Base-by-base conservation (phyloP, 1,140 invertebrate genomes). In the Chrysopa pallens region DNA sequence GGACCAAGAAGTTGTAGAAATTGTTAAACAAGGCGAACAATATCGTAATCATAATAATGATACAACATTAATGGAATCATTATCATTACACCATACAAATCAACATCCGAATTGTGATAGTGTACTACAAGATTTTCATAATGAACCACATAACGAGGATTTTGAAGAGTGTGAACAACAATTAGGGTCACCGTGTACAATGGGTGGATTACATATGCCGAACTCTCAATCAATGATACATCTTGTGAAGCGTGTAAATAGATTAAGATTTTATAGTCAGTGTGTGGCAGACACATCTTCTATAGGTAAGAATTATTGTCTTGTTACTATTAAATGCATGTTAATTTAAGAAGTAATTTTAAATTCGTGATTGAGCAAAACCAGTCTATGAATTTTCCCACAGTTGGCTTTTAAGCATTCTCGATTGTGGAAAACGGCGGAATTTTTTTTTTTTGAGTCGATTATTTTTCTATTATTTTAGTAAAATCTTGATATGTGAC, bases 121-220 rank as follows among this genome's bases (percentile, higher is more conserved):
- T 39, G 45, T 49, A 31, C 36, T 46, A 17, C 45, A 47, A 39
- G 44, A 41, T 39, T 42, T 29, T 17, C 44, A 41, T 35, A 23
- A 23, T 23, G 36, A 42, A 15, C 38, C 38, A 29, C 42, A 56
- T 39, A 50, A 52, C 39, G 47, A 51, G 23, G 46, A 46, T n/a
- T 46, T 46, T 27, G 56, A 61, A 27, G 61, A 69, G 38, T 65
- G 66, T 46, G 61, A 64, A 43, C 62, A 65, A 42, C 65, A 66
- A 6, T 57, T 58, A 11, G 56, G 63, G 7, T 67, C 59, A 7
- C 58, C 64, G 3, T 74, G 72, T 49, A 60, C 62, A 6, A 59
- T 59, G 17, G 72, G 72, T 11, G 70, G 73, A 2, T 51, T 77
- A 6, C 73, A 74, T 45, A 74, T 76, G 69, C 71, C 74, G n/a